A percentile compares a stretch with the other conserved stretches of the same genome.
phyloP scores from a whole-genome alignment of 2,888 invertebrate species.

The Tiliacea aurago region DNA sequence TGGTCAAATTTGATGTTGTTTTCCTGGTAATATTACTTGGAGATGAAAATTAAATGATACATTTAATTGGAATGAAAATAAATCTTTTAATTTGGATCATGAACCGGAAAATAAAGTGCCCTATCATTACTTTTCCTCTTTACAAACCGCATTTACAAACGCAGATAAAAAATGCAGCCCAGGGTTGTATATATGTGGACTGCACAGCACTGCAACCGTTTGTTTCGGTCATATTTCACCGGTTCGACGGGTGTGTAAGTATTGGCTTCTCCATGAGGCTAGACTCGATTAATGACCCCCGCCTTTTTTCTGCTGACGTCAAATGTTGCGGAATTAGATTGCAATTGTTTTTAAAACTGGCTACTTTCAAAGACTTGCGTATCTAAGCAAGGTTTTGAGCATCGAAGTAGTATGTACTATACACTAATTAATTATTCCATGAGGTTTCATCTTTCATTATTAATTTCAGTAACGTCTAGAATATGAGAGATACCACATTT shows the following conservation, averaged over 20 bases:
- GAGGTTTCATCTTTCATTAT: not conserved
- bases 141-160: slow-evolving; percentile 1
- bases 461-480: not conserved
- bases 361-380: not conserved
- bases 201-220: slow-evolving; percentile 43
- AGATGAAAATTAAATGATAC: not conserved
- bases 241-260: slow-evolving; percentile 82
- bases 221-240: slow-evolving; percentile 77
- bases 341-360: slow-evolving; percentile 24
- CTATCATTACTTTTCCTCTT: no score
- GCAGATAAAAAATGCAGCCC: not conserved
- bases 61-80: not conserved
- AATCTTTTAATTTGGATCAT: not conserved
- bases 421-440: no score
- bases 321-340: slow-evolving; percentile 67
- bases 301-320: slow-evolving; percentile 81
- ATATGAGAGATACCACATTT: not conserved
- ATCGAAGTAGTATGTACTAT: not conserved
- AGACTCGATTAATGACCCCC: slow-evolving; percentile 80
- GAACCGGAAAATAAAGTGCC: not conserved
- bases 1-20: not conserved
- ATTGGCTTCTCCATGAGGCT: slow-evolving; percentile 81
- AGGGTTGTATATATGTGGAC: slow-evolving; percentile 11
- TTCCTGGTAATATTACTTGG: not conserved
- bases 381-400: not conserved